Evolutionary conservation across 2,888 invertebrate species (phyloP).

Genomic region (Abscondita cerata): DNA sequence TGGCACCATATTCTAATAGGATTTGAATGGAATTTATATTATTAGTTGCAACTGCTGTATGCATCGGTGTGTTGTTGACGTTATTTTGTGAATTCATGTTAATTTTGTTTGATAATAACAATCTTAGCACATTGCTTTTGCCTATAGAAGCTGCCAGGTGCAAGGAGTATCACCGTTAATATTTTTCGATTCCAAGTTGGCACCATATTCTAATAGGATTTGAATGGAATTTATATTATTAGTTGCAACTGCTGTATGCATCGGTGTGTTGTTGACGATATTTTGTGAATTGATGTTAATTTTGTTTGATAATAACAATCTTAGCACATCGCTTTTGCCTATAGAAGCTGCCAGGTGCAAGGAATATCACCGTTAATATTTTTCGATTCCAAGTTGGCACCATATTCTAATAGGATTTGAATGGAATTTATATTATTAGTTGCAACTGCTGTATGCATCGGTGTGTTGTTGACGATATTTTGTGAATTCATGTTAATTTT

Average conservation of each 20-base stretch:
- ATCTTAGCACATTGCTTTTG: background rate
- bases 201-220: no score
- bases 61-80: background rate
- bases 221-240: no score
- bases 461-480: background rate
- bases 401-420: no score
- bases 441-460: background rate
- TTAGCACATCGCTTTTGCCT: background rate
- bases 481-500: background rate
- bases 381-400: background rate
- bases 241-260: no score
- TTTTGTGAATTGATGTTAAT: background rate
- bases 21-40: background rate
- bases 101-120: background rate
- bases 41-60: background rate
- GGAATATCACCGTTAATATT: background rate
- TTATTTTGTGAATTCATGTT: background rate
- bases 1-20: background rate
- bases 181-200: no score
- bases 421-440: background rate
- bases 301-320: background rate
- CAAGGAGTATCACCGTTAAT: no score
- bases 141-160: background rate
- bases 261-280: no score
- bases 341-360: background rate